Evolutionary conservation across 2,888 invertebrate genomes (phyloP).

Genomic region (Sisyra nigra): DNA sequence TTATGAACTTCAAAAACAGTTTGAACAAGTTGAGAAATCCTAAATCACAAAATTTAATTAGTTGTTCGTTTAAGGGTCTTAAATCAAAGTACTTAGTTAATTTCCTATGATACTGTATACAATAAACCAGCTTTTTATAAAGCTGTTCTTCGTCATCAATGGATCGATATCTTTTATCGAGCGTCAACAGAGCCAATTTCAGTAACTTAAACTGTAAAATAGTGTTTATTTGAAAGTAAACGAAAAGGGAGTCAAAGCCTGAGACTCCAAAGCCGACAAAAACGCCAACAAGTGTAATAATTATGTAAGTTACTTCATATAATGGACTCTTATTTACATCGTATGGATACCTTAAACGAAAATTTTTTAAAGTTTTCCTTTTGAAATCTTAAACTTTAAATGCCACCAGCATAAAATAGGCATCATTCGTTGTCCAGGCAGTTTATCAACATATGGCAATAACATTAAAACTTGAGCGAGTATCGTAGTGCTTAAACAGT

Average conservation of each 20-base stretch:
- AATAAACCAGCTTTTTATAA: conserved; percentile 1
- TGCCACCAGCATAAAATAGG: conserved; percentile 5
- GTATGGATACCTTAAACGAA: background rate
- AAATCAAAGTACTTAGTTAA: background rate
- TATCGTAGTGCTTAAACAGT: background rate
- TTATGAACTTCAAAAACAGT: background rate
- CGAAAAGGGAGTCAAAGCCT: background rate
- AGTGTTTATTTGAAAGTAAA: background rate
- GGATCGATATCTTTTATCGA: background rate
- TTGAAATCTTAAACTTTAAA: background rate
- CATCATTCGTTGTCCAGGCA: conserved; percentile 1
- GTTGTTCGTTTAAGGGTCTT: background rate
- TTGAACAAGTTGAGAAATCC: background rate
- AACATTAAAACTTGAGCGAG: conserved; percentile 6
- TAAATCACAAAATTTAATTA: background rate
- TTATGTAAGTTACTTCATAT: background rate
- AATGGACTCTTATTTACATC: conserved; percentile 2
- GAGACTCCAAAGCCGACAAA: background rate
- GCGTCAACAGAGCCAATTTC: background rate
- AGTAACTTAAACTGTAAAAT: background rate
- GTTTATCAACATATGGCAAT: conserved; percentile 2
- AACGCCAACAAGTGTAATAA: background rate
- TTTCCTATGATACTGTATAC: conserved; percentile 3
- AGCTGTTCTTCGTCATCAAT: background rate
- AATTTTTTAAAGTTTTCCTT: background rate